phyloP scores from a whole-genome alignment of 2,113 vertebrate genomes.

The Hippolais icterina region DNA sequence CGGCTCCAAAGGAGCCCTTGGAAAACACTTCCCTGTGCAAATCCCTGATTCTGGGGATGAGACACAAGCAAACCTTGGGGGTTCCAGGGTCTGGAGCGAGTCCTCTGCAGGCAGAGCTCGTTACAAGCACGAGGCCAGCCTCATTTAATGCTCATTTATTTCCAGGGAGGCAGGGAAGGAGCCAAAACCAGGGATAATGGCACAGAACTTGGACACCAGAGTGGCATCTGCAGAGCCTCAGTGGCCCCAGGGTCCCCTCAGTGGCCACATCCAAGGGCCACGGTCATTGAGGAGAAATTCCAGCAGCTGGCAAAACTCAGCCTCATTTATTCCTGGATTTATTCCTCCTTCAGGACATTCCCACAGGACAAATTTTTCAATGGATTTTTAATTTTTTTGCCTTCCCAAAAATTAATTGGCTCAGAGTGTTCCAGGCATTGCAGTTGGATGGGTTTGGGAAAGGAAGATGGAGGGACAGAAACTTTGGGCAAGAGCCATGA shows the following conservation, averaged over 20 bases:
- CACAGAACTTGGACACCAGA: neutral
- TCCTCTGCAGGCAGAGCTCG: neutral
- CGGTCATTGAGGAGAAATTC: neutral
- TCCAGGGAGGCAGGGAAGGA: neutral
- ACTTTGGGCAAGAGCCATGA: neutral
- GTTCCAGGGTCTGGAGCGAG: neutral
- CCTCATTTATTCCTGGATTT: neutral
- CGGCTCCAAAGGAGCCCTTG: neutral
- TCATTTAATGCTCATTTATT: neutral
- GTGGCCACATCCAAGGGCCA: neutral
- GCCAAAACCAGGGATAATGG: neutral
- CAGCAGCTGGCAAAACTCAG: neutral
- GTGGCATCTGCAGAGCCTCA: neutral
- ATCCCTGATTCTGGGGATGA: accelerated
- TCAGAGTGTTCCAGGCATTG: neutral
- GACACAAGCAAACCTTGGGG: accelerated
- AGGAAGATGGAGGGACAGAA: neutral
- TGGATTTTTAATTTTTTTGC: neutral
- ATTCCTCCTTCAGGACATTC: neutral
- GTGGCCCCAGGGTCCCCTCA: neutral
- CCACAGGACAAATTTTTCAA: neutral
- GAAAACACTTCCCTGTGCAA: neutral
- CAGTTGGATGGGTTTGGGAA: neutral
- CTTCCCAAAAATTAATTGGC: neutral
- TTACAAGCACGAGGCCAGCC: neutral